Base-by-base conservation (phyloP, 2,797 vertebrate species). In the Remorina albescens region DNA sequence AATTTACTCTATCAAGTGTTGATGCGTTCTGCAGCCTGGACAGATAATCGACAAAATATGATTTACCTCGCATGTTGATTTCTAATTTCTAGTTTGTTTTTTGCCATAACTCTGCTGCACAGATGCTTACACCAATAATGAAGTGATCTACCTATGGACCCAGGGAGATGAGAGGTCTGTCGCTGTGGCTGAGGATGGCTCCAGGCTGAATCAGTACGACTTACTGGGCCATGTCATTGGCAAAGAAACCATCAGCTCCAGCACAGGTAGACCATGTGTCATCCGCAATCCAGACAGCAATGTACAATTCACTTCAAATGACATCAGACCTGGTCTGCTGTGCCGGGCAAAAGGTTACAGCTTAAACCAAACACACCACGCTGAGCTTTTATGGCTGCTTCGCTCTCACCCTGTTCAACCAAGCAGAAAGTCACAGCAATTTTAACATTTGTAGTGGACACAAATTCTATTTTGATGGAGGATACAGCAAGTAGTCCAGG, bases 101-200 rank as follows among this genome's bases (percentile, higher is more conserved):
- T 49, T 59, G 8, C 49, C 3, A 7, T 66, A 44, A 70, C 13
- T n/a, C 2, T 77, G 0, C 74, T 53, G 19, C 19, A 46, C 84
- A 99, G 98, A 99, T 90, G 98, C 98, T 37, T 99, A 99, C 88
- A 99, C 98, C 30, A 99, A 97, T 70, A 96, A 98, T 0, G 98
- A 99, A 91, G 98, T 99, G 71, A 94, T 98, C 87, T 99, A 99
- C 86, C 95, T 96, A 69, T 99, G 98, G 98, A 98, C 96, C 3
- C 95, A 96, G 65, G 98, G 96, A 6, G 96, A 97, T 49, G 96
- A 96, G 75, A 96, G 93, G 55, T 98, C 97, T 0, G 97, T 99
- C n/a, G 92, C 96, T 56, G 97, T 99, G 58, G 98, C 98, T 0
- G 96, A 96, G 71, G 98, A 96, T 21, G 97, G 98, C 34, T 99